phyloP scores from a whole-genome alignment of 2,797 vertebrate species.

The Tiaroga cobitis region DNA sequence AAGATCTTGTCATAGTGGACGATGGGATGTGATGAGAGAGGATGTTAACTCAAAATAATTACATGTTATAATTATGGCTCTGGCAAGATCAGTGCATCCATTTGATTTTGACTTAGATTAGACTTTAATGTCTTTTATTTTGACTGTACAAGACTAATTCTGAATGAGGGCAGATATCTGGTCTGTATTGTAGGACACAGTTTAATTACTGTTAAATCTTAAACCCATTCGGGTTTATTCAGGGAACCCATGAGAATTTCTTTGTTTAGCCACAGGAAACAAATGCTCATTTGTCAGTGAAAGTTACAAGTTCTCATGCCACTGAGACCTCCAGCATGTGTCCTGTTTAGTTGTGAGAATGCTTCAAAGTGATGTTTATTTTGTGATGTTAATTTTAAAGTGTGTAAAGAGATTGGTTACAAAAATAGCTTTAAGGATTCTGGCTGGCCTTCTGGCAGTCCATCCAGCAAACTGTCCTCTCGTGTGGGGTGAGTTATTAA shows the following conservation, averaged over 20 bases:
- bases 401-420: too few species aligned
- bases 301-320: conserved; percentile 46
- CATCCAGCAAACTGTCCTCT: neutral
- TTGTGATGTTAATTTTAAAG: neutral
- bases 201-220: conserved; percentile 12
- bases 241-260: conserved; percentile 20
- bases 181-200: neutral
- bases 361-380: conserved; percentile 24
- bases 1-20: neutral
- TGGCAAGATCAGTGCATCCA: neutral
- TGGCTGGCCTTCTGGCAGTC: neutral
- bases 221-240: neutral
- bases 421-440: conserved; percentile 1
- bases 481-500: neutral
- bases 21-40: neutral
- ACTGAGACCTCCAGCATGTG: conserved; percentile 29
- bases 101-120: neutral
- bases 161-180: neutral
- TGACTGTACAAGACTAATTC: neutral
- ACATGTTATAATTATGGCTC: conserved; percentile 4
- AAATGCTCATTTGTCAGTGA: conserved; percentile 21
- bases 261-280: conserved; percentile 43
- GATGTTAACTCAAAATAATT: conserved; percentile 2
- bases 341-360: neutral
- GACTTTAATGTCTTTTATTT: neutral